These are phyloP conservation scores for Ooceraea biroi DNA, from an alignment of 1,140 invertebrate species.

Conservation along the genomic window DNA sequence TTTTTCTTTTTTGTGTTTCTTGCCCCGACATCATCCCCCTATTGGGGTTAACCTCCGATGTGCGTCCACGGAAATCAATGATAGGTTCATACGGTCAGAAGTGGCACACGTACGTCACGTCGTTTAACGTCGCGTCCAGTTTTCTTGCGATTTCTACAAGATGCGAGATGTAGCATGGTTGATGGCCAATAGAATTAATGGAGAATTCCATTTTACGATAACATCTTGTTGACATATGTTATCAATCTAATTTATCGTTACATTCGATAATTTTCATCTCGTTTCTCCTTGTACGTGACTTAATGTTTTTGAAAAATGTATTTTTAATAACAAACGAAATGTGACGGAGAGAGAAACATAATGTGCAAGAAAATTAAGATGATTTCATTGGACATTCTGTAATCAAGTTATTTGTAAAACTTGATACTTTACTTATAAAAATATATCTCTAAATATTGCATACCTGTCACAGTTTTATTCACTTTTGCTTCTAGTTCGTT, in stretches of 20 bases:
- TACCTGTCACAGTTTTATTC: no score
- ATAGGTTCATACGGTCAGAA: slow-evolving; percentile 73
- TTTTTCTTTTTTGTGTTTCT: slow-evolving; percentile 63
- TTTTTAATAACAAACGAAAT: background rate
- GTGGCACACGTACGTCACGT: slow-evolving; percentile 61
- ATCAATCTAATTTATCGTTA: background rate
- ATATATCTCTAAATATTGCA: no score
- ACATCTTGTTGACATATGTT: background rate
- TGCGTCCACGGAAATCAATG: slow-evolving; percentile 74
- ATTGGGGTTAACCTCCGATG: slow-evolving; percentile 66
- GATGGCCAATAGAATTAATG: background rate
- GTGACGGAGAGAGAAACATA: background rate
- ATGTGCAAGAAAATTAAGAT: background rate
- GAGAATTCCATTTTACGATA: background rate
- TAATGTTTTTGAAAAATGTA: background rate
- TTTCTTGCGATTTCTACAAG: slow-evolving; percentile 19
- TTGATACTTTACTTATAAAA: no score
- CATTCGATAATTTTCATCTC: background rate
- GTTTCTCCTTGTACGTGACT: background rate
- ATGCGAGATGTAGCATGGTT: background rate
- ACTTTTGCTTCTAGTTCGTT: no score
- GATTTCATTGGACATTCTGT: background rate
- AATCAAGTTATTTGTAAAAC: no score
- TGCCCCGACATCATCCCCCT: slow-evolving; percentile 52
- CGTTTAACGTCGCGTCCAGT: slow-evolving; percentile 12